Conservation (phyloP, 2,113 vertebrate genomes). For the Pitta sordida region DNA sequence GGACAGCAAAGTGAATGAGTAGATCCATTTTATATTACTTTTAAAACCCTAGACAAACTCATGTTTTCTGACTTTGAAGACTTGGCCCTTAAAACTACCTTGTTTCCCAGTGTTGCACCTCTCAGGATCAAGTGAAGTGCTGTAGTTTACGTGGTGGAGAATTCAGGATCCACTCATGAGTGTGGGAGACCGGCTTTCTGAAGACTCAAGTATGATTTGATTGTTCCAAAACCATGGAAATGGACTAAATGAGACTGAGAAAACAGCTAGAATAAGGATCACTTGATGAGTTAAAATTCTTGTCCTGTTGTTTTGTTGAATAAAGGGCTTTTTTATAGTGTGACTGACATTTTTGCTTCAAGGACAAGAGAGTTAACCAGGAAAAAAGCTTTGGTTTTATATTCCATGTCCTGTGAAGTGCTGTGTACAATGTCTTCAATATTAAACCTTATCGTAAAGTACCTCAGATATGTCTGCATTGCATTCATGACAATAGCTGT, state of each 20-base stretch:
- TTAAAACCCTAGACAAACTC: background rate
- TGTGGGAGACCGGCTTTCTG: background rate
- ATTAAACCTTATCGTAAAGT: background rate
- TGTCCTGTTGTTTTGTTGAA: background rate
- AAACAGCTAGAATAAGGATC: background rate
- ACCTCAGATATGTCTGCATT: background rate
- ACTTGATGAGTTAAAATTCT: background rate
- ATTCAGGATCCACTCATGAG: background rate
- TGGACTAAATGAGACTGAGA: background rate
- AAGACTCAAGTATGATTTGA: background rate
- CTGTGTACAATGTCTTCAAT: background rate
- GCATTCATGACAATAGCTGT: background rate
- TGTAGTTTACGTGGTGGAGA: background rate
- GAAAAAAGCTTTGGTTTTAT: background rate
- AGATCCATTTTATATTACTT: background rate
- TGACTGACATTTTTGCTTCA: background rate
- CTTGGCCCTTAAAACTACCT: background rate
- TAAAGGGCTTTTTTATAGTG: background rate
- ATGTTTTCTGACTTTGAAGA: background rate
- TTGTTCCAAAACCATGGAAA: background rate
- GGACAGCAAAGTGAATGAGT: slow-evolving; percentile 50
- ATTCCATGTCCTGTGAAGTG: background rate
- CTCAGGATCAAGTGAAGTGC: background rate
- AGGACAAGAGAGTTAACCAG: background rate
- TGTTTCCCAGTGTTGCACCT: background rate